These are phyloP conservation scores for Gonioctena quinquepunctata DNA, from an alignment of 1,140 invertebrate species.

Conservation along the genomic window DNA sequence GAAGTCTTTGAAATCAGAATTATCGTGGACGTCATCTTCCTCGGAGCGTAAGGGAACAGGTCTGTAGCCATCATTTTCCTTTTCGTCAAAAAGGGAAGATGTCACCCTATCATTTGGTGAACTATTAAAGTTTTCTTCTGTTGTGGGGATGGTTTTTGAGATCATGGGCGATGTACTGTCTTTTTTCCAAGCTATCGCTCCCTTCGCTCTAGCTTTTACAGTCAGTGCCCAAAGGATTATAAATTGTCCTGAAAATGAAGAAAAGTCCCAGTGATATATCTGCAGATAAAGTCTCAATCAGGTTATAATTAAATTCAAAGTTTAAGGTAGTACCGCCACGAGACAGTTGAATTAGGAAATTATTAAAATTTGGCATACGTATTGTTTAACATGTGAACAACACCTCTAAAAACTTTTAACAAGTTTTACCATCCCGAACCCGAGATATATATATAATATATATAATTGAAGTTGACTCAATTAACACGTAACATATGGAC, in stretches of 20 bases:
- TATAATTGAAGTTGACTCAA: no score
- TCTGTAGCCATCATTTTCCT: background rate
- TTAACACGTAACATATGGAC: no score
- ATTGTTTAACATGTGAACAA: no score
- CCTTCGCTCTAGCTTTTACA: conserved; percentile 2
- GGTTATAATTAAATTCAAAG: no score
- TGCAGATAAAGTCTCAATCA: no score
- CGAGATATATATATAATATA: no score
- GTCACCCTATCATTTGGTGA: background rate
- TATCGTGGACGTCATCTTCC: conserved; percentile 18
- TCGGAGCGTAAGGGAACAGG: background rate
- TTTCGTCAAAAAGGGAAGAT: background rate
- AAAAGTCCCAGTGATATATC: no score
- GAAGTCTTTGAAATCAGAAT: conserved; percentile 34
- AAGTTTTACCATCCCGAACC: no score
- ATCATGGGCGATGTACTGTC: background rate
- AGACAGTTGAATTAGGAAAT: no score
- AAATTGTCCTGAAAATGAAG: conserved; percentile 29
- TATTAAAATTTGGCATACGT: no score
- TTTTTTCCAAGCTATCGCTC: conserved; percentile 20
- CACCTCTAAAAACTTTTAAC: no score
- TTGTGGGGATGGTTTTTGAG: background rate
- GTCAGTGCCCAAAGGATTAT: conserved; percentile 10
- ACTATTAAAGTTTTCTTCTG: background rate
- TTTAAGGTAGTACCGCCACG: no score